A percentile compares a stretch with the other conserved stretches of the same genome.
Conservation (phyloP, 2,888 invertebrate species). For the Acronicta psi region DNA sequence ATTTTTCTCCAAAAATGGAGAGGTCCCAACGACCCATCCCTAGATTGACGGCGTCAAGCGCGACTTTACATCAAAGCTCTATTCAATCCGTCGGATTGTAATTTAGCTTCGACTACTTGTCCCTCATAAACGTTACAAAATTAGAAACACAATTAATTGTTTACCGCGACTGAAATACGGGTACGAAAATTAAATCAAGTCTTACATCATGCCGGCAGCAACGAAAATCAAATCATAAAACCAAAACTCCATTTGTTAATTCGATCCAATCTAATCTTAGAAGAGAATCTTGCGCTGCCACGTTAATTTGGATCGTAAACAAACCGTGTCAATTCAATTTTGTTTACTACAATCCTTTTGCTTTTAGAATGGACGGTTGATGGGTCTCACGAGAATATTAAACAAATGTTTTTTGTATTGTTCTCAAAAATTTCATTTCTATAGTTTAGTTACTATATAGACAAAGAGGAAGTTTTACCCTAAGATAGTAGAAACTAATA, state of each 20-base stretch:
- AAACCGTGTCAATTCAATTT: conserved; percentile 57
- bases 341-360: conserved; percentile 31
- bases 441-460: too few species aligned
- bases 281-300: conserved; percentile 24
- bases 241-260: conserved; percentile 24
- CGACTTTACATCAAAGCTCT: too few species aligned
- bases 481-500: too few species aligned
- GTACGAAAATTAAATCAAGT: conserved; percentile 15
- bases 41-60: too few species aligned
- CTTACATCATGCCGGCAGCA: conserved; percentile 3
- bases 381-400: too few species aligned
- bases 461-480: too few species aligned
- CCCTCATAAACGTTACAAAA: not conserved
- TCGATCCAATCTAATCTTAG: conserved; percentile 24
- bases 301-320: conserved; percentile 59
- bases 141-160: conserved; percentile 1
- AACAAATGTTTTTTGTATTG: too few species aligned
- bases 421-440: too few species aligned
- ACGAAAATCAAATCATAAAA: conserved; percentile 35
- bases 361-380: not conserved
- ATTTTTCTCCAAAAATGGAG: too few species aligned
- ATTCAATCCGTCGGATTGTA: too few species aligned
- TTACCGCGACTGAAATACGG: not conserved
- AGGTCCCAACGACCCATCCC: too few species aligned
- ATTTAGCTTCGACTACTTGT: too few species aligned